Base-by-base conservation (phyloP, 2,888 invertebrate species). In the Mimas tiliae region DNA sequence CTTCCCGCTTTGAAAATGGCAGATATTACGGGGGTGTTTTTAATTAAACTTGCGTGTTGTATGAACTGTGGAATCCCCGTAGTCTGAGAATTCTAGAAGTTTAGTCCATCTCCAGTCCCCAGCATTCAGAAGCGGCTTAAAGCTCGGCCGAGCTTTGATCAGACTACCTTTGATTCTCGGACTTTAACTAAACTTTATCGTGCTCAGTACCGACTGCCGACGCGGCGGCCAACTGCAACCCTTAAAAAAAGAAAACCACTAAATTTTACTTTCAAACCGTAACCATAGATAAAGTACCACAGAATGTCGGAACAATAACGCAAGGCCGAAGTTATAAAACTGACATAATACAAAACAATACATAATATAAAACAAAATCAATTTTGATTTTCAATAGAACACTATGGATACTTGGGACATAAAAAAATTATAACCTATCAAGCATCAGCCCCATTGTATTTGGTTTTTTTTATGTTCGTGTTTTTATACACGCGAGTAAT, bases 11-110 rank as follows among this genome's bases (percentile, higher is more conserved):
- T 80, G 71, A 74, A 77, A 75, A 73, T 72, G 68, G 75, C 71
- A 79, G 74, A 81, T 81, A 81, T 83, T 75, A 75, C 77, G 76
- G 74, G 73, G 74, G 83, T 84, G 77, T 81, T 87, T 83, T 86
- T 88, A 87, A 89, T 88, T 87, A 87, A 89, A 88, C 79, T 85
- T 85, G 75, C 83, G 80, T 85, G 77, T 82, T 79, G 78, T 75
- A 80, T 74, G 74, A 76, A 78, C 78, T 75, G 75, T 79, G 79
- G 72, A 67, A 72, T 72, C 69, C 53, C 66, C 66, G 67, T 34
- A 62, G 66, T 62, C 58, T 48, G 58, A 58, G 70, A 69, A 74
- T 70, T 76, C 63, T 64, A 70, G 69, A 81, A 78, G 67, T 79
- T 78, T 65, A 67, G 69, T 69, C 66, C 66, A 70, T 68, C 71